These are phyloP conservation scores for Pollicipes pollicipes DNA, from an alignment of 1,140 invertebrate genomes.

Conservation along the genomic window DNA sequence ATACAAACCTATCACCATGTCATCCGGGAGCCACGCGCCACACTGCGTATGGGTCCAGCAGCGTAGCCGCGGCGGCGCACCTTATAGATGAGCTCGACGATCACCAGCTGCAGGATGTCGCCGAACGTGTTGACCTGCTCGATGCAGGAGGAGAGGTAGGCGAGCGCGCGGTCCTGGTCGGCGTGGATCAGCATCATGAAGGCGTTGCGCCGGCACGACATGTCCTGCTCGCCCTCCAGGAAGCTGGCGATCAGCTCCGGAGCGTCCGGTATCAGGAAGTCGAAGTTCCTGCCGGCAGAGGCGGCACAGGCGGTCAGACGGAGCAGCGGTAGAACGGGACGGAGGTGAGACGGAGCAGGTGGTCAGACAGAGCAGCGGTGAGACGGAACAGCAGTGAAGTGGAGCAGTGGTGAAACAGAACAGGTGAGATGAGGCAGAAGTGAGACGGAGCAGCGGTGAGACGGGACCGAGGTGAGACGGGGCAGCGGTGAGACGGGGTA, in stretches of 20 bases:
- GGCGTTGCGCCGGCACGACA: constrained; percentile 96
- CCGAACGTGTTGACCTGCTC: constrained; percentile 89
- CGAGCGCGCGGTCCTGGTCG: constrained; percentile 78
- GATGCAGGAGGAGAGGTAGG: constrained; percentile 82
- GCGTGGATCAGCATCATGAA: constrained; percentile 98
- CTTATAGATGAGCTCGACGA: constrained; percentile 98
- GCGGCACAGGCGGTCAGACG: not conserved
- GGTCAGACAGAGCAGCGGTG: no score
- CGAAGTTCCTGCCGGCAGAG: constrained; percentile 61
- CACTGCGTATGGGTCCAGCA: no score
- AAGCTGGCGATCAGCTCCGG: constrained; percentile 91
- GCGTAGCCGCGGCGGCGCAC: constrained; percentile 31
- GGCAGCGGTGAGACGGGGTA: no score
- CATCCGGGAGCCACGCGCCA: no score
- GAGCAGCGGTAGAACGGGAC: no score
- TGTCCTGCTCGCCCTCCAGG: constrained; percentile 90
- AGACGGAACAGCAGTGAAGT: no score
- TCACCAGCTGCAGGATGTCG: constrained; percentile 94
- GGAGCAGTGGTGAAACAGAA: no score
- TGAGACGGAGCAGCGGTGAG: no score
- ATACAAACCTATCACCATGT: no score
- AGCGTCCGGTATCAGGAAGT: constrained; percentile 95
- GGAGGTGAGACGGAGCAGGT: not conserved
- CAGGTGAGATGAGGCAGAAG: no score
- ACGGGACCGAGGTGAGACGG: no score